A percentile compares a stretch with the other conserved stretches of the same genome.
These are phyloP conservation scores for Phoeniculus purpureus DNA, from an alignment of 2,797 vertebrate genomes.

Conservation along the genomic window DNA sequence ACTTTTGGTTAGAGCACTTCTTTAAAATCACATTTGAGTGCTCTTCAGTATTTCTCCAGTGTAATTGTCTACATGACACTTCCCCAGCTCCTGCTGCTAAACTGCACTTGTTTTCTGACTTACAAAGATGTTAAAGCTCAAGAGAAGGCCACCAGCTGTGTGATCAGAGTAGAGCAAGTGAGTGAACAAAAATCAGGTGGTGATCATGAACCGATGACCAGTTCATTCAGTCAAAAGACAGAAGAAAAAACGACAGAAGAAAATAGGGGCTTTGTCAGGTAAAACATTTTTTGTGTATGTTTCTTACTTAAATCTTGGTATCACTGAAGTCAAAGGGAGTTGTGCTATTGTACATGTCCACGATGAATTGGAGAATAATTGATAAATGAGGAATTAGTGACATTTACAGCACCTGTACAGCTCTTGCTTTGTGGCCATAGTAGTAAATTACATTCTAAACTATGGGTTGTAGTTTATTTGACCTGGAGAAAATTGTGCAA, in stretches of 20 bases:
- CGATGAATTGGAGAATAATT: too few species aligned
- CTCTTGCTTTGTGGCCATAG: background rate
- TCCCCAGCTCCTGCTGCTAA: background rate
- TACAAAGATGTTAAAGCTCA: slow-evolving; percentile 47
- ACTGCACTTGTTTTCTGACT: slow-evolving; percentile 15
- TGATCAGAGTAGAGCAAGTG: background rate
- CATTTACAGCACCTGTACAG: background rate
- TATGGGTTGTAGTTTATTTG: background rate
- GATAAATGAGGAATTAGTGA: background rate
- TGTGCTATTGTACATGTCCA: background rate
- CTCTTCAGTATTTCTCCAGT: background rate
- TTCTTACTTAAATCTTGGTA: background rate
- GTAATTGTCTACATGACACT: background rate
- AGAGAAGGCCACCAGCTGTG: background rate
- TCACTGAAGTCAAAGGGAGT: background rate
- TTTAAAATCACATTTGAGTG: background rate
- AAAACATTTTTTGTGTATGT: background rate
- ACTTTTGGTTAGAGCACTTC: background rate
- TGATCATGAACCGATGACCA: background rate
- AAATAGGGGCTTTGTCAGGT: slow-evolving; percentile 58
- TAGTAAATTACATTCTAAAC: background rate
- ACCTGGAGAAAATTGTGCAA: background rate
- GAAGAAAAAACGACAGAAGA: background rate
- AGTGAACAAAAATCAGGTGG: slow-evolving; percentile 35
- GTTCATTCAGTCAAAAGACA: background rate